Percentiles rank a stretch among this genome's conserved stretches.
phyloP scores from a whole-genome alignment of 1,140 invertebrate genomes.

The Neodiprion virginianus region DNA sequence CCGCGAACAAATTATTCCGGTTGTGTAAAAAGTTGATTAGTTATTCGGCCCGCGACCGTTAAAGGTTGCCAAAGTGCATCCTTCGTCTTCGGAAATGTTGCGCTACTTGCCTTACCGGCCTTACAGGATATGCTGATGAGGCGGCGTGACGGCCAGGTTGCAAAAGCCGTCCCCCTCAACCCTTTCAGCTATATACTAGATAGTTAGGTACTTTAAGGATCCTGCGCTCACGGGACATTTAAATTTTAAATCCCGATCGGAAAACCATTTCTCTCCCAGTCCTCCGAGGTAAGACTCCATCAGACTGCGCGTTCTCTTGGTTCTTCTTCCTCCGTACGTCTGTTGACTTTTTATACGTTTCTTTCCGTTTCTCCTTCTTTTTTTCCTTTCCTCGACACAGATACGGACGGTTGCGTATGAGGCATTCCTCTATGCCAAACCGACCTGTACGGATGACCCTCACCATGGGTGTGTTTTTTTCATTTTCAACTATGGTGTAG shows the following conservation, averaged over 20 bases:
- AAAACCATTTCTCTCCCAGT: conserved; percentile 26
- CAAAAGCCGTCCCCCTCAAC: conserved; percentile 25
- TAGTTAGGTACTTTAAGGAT: background rate
- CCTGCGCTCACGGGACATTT: conserved; percentile 31
- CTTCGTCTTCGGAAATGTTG: conserved; percentile 37
- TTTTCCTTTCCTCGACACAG: too few relatives aligned
- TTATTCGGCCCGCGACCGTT: conserved; percentile 49
- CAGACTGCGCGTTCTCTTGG: too few relatives aligned
- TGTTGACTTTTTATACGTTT: too few relatives aligned
- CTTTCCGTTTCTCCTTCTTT: too few relatives aligned
- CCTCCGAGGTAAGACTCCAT: too few relatives aligned
- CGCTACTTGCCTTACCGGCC: conserved; percentile 51
- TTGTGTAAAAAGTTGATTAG: conserved; percentile 37
- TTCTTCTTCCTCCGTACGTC: too few relatives aligned
- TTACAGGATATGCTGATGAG: conserved; percentile 52
- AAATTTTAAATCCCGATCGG: conserved; percentile 46
- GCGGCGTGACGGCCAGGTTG: conserved; percentile 25
- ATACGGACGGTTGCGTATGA: too few relatives aligned
- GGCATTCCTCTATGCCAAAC: too few relatives aligned
- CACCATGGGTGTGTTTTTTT: too few relatives aligned
- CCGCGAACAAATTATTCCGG: background rate
- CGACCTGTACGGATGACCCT: too few relatives aligned
- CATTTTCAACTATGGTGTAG: too few relatives aligned
- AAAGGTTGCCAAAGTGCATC: conserved; percentile 38
- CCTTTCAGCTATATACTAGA: conserved; percentile 20